Conservation (phyloP, 1,140 invertebrate genomes). For the Grapholita molesta region DNA sequence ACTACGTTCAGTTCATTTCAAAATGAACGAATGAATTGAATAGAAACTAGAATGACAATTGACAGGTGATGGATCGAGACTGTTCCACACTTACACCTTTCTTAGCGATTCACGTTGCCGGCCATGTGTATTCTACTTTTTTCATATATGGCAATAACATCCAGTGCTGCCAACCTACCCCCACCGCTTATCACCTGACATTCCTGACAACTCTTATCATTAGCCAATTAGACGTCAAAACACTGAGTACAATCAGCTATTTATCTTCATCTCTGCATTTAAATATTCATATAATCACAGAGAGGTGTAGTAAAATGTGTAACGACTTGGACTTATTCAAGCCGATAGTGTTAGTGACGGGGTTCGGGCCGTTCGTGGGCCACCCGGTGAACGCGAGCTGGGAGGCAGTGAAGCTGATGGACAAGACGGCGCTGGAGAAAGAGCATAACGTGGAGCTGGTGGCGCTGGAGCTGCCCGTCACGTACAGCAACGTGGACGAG, state of each 20-base stretch:
- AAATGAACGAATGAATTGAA: not conserved
- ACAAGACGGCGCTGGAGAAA: slow-evolving; percentile 67
- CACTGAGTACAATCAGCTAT: not conserved
- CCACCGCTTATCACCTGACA: slow-evolving; percentile 49
- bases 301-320: slow-evolving; percentile 28
- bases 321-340: slow-evolving; percentile 53
- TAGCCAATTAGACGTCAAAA: slow-evolving; percentile 27
- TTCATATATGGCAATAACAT: not conserved
- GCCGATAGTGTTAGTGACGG: slow-evolving; percentile 80
- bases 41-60: slow-evolving; percentile 5
- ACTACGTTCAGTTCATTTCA: not conserved
- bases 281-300: not conserved
- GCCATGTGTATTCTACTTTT: not conserved
- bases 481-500: slow-evolving; percentile 81
- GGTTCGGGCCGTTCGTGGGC: slow-evolving; percentile 86
- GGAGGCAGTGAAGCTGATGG: slow-evolving; percentile 84
- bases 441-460: slow-evolving; percentile 79
- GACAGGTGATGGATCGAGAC: slow-evolving; percentile 19
- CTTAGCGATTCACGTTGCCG: not conserved
- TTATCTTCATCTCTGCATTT: not conserved
- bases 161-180: slow-evolving; percentile 32
- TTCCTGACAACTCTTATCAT: slow-evolving; percentile 17
- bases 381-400: slow-evolving; percentile 88
- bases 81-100: not conserved
- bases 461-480: slow-evolving; percentile 82